Base-by-base conservation (phyloP, 1,140 invertebrate genomes). In the Drepana arcuata region DNA sequence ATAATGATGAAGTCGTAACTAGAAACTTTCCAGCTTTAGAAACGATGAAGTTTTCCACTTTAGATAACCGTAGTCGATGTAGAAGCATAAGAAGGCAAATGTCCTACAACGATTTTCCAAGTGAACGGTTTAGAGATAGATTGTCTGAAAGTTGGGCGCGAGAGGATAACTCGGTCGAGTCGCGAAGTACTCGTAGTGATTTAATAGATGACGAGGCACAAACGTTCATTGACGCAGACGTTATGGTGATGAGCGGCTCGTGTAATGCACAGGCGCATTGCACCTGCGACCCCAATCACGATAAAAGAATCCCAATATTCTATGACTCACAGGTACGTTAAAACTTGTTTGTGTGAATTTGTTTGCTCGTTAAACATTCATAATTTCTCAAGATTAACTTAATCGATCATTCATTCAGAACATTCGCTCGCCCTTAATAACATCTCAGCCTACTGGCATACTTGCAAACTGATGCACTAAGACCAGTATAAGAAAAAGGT, bases 21-120 rank as follows among this genome's bases (percentile, higher is more conserved):
- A 66, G 58, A 49, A 63, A 62, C 35, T 64, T 67, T 16, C 61
- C 73, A 2, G 44, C 40, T 21, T 37, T 55, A 41, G 63, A 60
- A 30, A 40, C 49, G 14, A 72, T 62, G 33, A 82, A 80, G 51
- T 82, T 75, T 62, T 82, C 75, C 21, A 82, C 78, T 18, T 49
- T 82, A 39, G 78, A 82, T 56, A 77, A 74, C 43, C 63, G 73
- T 18, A 77, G 72, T 59, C 61, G 70, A 37, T 77, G 78, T 53
- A 68, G 61, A 44, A 69, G 71, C 55, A 79, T 82, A 49, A 66
- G 57, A 44, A 65, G 78, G 36, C 78, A 82, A 47, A 64, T 82
- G 65, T 82, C 78, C 15, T 80, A 69, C 47, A 79, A 80, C 34
- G 78, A 82, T 47, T 82, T 82, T 60, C 67, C 65, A 21, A 68